A percentile compares a stretch with the other conserved stretches of the same genome.
phyloP scores from a whole-genome alignment of 2,797 vertebrate genomes.

The Pterois miles region DNA sequence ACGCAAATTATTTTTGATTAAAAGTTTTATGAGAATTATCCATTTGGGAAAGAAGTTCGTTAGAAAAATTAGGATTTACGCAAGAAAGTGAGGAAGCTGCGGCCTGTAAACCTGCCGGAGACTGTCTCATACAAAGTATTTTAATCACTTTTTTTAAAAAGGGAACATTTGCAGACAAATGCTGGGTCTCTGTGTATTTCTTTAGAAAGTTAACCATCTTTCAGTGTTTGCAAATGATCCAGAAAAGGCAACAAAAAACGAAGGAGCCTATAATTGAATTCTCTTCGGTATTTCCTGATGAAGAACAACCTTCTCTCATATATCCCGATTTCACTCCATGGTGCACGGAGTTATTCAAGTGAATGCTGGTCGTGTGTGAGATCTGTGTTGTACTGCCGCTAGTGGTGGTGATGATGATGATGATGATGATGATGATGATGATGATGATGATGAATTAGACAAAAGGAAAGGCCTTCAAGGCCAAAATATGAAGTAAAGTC shows the following conservation, averaged over 20 bases:
- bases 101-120: not conserved
- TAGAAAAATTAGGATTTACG: not conserved
- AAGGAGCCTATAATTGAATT: not conserved
- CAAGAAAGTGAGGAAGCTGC: not conserved
- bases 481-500: not conserved
- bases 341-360: not conserved
- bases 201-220: not conserved
- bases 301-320: not conserved
- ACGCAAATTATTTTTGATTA: not conserved
- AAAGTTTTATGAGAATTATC: not conserved
- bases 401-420: not conserved
- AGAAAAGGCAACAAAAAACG: rapidly evolving
- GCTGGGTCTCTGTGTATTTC: not conserved
- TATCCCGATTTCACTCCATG: not conserved
- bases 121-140: not conserved
- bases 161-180: not conserved
- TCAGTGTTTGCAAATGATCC: not conserved
- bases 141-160: not conserved
- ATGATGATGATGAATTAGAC: not conserved
- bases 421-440: not conserved
- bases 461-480: not conserved
- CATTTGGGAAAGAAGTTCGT: not conserved
- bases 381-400: not conserved
- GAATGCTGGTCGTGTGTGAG: not conserved
- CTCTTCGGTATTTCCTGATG: not conserved